Percentiles rank a stretch among this genome's conserved stretches.
Conservation (phyloP, 2,888 invertebrate species). For the Trichopoda pennipes region DNA sequence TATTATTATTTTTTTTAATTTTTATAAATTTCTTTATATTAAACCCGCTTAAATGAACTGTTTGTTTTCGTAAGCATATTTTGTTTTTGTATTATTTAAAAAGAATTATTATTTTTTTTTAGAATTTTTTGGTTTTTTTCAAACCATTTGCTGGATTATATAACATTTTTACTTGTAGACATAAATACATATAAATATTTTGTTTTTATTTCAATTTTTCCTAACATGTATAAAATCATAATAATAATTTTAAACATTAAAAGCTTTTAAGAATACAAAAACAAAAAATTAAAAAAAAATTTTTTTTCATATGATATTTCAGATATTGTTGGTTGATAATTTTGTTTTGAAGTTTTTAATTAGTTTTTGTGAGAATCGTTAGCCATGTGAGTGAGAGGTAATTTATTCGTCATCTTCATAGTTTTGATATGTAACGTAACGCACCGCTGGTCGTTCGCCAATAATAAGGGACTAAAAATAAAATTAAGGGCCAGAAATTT, state of each 20-base stretch:
- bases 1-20: background rate
- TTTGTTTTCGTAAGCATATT: background rate
- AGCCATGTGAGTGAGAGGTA: constrained; percentile 67
- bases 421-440: constrained; percentile 97
- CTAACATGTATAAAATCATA: constrained; percentile 66
- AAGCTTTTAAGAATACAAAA: constrained; percentile 60
- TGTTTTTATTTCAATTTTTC: constrained; percentile 39
- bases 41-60: constrained; percentile 56
- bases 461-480: constrained; percentile 90
- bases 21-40: constrained; percentile 3
- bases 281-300: constrained; percentile 69
- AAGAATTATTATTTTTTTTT: constrained; percentile 59
- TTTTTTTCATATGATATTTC: background rate
- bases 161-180: constrained; percentile 18
- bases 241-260: constrained; percentile 69
- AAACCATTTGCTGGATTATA: constrained; percentile 53
- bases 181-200: constrained; percentile 24
- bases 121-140: constrained; percentile 52
- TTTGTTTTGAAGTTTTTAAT: background rate
- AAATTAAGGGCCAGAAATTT: constrained; percentile 5
- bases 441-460: constrained; percentile 95
- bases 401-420: constrained; percentile 91
- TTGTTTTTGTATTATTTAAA: constrained; percentile 34
- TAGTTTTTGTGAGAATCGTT: constrained; percentile 34
- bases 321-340: too few relatives aligned